Evolutionary conservation across 1,140 invertebrate species (phyloP).

Genomic region (Halyomorpha halys): DNA sequence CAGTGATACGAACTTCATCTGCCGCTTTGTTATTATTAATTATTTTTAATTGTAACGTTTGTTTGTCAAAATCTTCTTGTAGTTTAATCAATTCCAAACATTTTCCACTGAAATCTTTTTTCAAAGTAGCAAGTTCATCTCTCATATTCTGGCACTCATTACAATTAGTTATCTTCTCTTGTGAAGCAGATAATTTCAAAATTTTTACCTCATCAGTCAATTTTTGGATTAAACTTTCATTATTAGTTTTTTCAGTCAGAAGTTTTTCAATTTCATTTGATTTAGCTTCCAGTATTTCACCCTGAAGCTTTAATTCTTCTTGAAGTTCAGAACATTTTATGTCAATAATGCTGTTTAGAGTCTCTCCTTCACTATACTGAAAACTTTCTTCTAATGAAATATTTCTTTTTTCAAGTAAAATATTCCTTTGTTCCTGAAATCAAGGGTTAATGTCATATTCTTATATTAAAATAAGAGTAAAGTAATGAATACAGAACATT

Average conservation of each 20-base stretch:
- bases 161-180: neutral
- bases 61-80: neutral
- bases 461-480: too few relatives aligned
- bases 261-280: neutral
- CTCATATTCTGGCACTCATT: neutral
- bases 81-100: neutral
- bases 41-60: neutral
- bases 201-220: neutral
- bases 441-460: neutral
- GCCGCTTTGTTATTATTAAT: neutral
- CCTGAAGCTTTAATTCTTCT: constrained; percentile 5
- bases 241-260: neutral
- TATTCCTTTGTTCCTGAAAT: neutral
- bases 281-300: constrained; percentile 3
- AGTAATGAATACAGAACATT: too few relatives aligned
- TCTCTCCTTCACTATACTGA: neutral
- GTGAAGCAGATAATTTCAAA: neutral
- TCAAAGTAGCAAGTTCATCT: neutral
- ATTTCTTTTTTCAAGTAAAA: neutral
- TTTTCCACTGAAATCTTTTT: neutral
- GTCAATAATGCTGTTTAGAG: neutral
- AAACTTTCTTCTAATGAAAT: neutral
- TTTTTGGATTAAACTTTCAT: constrained; percentile 3
- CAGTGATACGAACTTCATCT: neutral
- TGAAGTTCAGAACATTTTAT: constrained; percentile 9